A percentile compares a stretch with the other conserved stretches of the same genome.
phyloP scores from a whole-genome alignment of 2,113 vertebrate genomes.

The Hippocampus barbouri region DNA sequence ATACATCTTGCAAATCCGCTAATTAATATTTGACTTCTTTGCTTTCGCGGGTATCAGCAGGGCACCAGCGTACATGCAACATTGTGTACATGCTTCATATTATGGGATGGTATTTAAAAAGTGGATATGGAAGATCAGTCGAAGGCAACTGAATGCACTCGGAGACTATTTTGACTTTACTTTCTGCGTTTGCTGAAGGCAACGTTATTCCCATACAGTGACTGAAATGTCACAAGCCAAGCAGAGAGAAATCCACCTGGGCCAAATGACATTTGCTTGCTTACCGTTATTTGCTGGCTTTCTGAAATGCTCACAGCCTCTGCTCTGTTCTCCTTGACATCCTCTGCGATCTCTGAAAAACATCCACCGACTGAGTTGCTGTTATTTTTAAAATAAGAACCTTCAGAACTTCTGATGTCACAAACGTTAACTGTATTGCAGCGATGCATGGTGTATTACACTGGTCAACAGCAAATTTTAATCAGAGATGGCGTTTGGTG shows the following conservation, averaged over 20 bases:
- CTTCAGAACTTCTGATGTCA: too few relatives aligned
- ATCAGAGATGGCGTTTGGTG: too few relatives aligned
- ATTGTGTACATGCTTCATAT: neutral
- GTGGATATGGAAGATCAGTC: neutral
- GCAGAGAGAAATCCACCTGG: constrained; percentile 10
- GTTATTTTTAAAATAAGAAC: too few relatives aligned
- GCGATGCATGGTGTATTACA: neutral
- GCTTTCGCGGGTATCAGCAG: too few relatives aligned
- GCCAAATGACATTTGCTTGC: constrained; percentile 7
- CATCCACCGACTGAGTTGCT: too few relatives aligned
- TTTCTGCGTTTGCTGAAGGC: constrained; percentile 4
- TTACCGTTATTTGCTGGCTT: neutral
- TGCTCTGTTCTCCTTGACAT: neutral
- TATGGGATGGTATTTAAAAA: neutral
- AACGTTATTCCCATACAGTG: neutral
- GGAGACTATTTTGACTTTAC: neutral
- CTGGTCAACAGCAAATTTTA: too few relatives aligned
- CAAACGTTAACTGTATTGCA: too few relatives aligned
- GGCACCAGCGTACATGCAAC: too few relatives aligned
- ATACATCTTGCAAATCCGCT: neutral
- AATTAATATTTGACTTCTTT: neutral
- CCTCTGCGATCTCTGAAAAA: neutral
- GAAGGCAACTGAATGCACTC: neutral
- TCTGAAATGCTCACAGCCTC: neutral
- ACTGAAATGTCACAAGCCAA: constrained; percentile 8